phyloP scores from a whole-genome alignment of 1,140 invertebrate genomes.

The Dendrolimus kikuchii region DNA sequence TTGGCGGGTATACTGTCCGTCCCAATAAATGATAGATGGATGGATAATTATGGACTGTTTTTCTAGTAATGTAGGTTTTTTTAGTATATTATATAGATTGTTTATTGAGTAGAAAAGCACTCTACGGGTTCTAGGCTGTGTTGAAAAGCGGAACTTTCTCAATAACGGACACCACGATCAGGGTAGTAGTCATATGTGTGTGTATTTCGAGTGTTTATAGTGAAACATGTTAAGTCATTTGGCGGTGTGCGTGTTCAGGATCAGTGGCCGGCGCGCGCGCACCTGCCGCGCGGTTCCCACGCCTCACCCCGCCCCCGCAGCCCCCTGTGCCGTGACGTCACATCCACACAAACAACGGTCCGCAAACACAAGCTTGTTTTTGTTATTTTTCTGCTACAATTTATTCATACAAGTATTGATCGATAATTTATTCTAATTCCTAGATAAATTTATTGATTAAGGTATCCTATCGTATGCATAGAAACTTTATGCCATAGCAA shows the following conservation, averaged over 20 bases:
- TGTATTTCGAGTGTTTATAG: conserved; percentile 21
- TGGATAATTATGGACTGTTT: no score
- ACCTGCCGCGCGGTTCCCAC: conserved; percentile 68
- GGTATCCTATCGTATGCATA: neutral
- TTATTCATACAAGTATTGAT: neutral
- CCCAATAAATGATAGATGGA: no score
- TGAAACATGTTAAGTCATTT: conserved; percentile 17
- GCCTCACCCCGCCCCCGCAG: conserved; percentile 33
- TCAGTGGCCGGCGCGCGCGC: conserved; percentile 66
- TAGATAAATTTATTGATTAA: conserved; percentile 15
- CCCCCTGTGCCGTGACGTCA: conserved; percentile 42
- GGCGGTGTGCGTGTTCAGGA: conserved; percentile 56
- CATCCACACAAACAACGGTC: conserved; percentile 51
- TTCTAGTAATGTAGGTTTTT: no score
- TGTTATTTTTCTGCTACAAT: conserved; percentile 8
- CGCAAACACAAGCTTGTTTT: conserved; percentile 35
- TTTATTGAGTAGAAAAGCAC: conserved; percentile 1
- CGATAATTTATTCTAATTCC: conserved; percentile 9
- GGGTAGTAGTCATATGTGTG: conserved; percentile 22
- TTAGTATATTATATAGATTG: no score
- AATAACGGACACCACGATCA: conserved; percentile 30
- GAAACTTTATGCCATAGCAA: no score
- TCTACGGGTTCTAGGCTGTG: conserved; percentile 15
- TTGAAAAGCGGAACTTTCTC: conserved; percentile 59
- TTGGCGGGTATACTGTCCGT: no score